Conservation (phyloP, 2,888 invertebrate species). For the Acronicta alni region DNA sequence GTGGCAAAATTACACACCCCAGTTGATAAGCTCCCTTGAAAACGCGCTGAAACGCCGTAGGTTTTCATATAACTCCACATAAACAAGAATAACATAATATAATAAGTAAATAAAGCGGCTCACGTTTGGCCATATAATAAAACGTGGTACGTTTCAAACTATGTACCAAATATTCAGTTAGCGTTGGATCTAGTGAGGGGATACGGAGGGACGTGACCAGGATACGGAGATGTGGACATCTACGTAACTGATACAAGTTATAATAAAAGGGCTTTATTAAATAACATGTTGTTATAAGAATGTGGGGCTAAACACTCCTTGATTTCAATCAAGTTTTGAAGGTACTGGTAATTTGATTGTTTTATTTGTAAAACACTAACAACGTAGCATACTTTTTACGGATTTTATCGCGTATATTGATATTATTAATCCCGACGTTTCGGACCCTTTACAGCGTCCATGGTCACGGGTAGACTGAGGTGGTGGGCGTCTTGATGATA, state of each 20-base stretch:
- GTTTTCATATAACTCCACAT: constrained; percentile 48
- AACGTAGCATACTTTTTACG: no score
- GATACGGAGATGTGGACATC: constrained; percentile 63
- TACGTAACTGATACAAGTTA: constrained; percentile 61
- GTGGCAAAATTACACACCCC: constrained; percentile 46
- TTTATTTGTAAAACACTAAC: no score
- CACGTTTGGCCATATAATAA: constrained; percentile 74
- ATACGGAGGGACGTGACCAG: constrained; percentile 75
- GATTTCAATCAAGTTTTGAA: not conserved
- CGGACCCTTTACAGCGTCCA: no score
- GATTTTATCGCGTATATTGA: no score
- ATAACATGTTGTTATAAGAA: constrained; percentile 37
- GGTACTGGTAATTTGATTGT: no score
- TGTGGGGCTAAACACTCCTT: not conserved
- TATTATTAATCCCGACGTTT: no score
- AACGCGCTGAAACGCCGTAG: constrained; percentile 35
- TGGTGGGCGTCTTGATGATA: no score
- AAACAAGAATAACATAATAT: constrained; percentile 60
- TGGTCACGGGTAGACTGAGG: no score
- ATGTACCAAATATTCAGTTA: constrained; percentile 83
- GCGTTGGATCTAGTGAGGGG: constrained; percentile 65
- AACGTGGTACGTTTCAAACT: constrained; percentile 73
- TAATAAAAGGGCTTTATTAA: constrained; percentile 58
- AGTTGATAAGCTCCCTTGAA: constrained; percentile 44
- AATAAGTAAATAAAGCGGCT: constrained; percentile 72